Conservation (phyloP, 2,113 vertebrate species). For the Misgurnus anguillicaudatus region DNA sequence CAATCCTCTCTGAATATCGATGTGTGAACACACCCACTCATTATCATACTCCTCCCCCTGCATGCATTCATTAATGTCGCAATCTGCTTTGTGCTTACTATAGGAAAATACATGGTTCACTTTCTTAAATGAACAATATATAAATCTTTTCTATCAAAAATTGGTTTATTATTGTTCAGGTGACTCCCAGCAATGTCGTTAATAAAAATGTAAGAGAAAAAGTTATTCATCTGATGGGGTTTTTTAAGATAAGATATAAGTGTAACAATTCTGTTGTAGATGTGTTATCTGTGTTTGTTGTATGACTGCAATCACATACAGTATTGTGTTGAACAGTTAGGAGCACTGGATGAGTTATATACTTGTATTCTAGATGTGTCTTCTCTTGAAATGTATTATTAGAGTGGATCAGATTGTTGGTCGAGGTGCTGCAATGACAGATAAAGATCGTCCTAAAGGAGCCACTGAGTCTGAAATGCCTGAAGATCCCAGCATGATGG, state of each 20-base stretch:
- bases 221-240: too few relatives aligned
- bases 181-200: background rate
- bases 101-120: background rate
- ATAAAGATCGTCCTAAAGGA: constrained; percentile 93
- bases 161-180: background rate
- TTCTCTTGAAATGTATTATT: constrained; percentile 53
- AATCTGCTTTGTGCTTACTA: constrained; percentile 34
- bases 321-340: too few relatives aligned
- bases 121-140: background rate
- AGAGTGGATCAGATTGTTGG: constrained; percentile 99
- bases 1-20: constrained; percentile 22
- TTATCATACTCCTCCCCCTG: constrained; percentile 42
- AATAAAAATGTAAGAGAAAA: background rate
- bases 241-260: too few relatives aligned
- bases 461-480: constrained; percentile 81
- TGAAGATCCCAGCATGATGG: constrained; percentile 99
- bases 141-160: background rate
- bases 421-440: constrained; percentile 85
- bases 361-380: constrained; percentile 43
- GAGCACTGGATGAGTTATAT: background rate
- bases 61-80: constrained; percentile 45
- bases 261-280: too few relatives aligned
- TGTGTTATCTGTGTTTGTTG: background rate
- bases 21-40: constrained; percentile 44
- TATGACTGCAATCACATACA: background rate